Conservation (phyloP, 1,140 invertebrate species). For the Pomacea maculata region DNA sequence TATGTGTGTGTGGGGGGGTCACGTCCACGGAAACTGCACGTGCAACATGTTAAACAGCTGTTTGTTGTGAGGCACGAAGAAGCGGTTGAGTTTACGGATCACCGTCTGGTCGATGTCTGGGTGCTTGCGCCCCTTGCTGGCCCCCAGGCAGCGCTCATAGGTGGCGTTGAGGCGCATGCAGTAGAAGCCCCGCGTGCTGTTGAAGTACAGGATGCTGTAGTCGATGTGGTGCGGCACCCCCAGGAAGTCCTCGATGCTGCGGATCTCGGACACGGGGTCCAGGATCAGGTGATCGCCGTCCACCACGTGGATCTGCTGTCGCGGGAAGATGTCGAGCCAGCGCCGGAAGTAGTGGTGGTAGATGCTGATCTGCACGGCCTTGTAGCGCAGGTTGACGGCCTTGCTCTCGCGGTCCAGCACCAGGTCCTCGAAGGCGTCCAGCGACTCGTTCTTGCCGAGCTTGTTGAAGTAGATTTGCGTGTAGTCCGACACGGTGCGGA, state of each 20-base stretch:
- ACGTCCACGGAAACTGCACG: conserved; percentile 57
- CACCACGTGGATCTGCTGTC: conserved; percentile 60
- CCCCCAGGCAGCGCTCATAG: conserved; percentile 78
- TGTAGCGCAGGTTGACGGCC: conserved; percentile 53
- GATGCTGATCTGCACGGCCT: conserved; percentile 59
- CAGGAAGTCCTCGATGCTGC: conserved; percentile 58
- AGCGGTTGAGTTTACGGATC: conserved; percentile 80
- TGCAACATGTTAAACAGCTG: conserved; percentile 57
- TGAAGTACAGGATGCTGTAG: conserved; percentile 61
- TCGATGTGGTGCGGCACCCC: conserved; percentile 51
- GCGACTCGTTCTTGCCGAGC: conserved; percentile 51
- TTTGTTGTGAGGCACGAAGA: conserved; percentile 87
- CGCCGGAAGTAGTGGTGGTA: conserved; percentile 61
- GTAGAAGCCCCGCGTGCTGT: conserved; percentile 66
- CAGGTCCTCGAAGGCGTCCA: conserved; percentile 54
- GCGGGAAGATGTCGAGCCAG: conserved; percentile 58
- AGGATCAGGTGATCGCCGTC: conserved; percentile 59
- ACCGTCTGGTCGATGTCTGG: conserved; percentile 80
- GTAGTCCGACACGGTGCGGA: conserved; percentile 91
- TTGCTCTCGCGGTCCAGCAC: conserved; percentile 54
- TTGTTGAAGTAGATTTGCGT: conserved; percentile 72
- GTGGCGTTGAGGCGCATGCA: conserved; percentile 61
- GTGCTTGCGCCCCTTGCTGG: conserved; percentile 91
- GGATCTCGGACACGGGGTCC: conserved; percentile 56
- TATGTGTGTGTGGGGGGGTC: neutral